Conservation (phyloP, 2,888 invertebrate genomes). For the Melolontha melolontha region DNA sequence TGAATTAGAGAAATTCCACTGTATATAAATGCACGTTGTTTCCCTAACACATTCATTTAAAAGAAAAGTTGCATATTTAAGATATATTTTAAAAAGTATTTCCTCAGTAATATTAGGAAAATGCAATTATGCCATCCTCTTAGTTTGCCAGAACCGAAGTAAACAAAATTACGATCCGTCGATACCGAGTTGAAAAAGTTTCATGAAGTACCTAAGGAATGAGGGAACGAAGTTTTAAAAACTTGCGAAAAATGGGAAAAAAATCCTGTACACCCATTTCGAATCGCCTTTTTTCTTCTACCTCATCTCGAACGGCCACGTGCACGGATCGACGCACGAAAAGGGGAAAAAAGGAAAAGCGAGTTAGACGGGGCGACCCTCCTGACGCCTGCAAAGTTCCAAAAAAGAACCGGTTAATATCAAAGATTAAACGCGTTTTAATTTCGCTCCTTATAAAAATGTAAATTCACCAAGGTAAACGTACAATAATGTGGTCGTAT, state of each 20-base stretch:
- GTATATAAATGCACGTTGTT: too few species aligned
- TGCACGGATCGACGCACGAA: conserved; percentile 8
- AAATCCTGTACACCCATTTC: background rate
- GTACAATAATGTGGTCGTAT: background rate
- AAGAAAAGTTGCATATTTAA: background rate
- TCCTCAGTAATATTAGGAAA: background rate
- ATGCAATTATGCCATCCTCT: conserved; percentile 10
- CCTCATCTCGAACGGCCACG: background rate
- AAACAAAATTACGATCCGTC: conserved; percentile 47
- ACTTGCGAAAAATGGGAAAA: conserved; percentile 19
- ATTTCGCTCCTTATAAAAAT: conserved; percentile 41
- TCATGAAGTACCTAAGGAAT: conserved; percentile 40
- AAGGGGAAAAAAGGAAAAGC: background rate
- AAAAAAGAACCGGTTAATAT: conserved; percentile 40
- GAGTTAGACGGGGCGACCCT: too few species aligned
- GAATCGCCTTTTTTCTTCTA: too few species aligned
- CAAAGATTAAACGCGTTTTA: conserved; percentile 41
- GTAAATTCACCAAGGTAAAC: conserved; percentile 23
- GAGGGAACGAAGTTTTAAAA: conserved; percentile 14
- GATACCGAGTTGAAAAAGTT: conserved; percentile 49
- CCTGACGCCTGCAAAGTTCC: conserved; percentile 7
- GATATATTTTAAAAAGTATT: background rate
- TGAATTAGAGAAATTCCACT: too few species aligned
- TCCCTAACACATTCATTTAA: too few species aligned
- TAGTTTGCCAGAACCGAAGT: conserved; percentile 42